These are phyloP conservation scores for Zaprionus lachaisei DNA, from an alignment of 1,140 invertebrate species.

Conservation along the genomic window DNA sequence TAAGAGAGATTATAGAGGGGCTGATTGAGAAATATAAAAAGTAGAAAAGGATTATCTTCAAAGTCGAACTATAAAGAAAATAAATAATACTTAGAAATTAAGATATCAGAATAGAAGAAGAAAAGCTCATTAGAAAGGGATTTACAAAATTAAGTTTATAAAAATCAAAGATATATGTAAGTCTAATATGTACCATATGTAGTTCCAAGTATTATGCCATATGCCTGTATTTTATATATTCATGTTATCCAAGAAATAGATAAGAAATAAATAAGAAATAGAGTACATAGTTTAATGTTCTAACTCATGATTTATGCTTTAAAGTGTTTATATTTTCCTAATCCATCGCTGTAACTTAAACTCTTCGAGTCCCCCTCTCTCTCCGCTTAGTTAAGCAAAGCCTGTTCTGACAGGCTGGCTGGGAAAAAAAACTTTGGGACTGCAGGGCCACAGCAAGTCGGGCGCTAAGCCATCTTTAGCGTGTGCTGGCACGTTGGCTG, in stretches of 20 bases:
- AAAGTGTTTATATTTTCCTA: neutral
- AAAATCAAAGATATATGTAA: neutral
- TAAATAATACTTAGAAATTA: no score
- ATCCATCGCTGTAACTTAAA: neutral
- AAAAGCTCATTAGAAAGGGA: no score
- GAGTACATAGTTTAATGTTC: no score
- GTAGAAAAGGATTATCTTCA: no score
- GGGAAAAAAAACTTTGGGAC: neutral
- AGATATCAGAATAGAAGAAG: no score
- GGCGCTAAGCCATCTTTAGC: constrained; percentile 33
- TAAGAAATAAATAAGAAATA: no score
- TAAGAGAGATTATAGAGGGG: neutral
- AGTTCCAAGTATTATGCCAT: no score
- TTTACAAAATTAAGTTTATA: neutral
- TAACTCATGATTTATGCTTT: no score
- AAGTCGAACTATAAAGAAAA: neutral
- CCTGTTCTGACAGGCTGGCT: neutral
- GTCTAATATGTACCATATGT: no score
- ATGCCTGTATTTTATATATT: no score
- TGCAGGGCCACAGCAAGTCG: constrained; percentile 6
- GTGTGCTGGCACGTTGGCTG: constrained; percentile 19
- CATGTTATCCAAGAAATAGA: no score
- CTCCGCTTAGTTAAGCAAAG: constrained; percentile 6
- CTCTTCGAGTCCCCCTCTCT: neutral
- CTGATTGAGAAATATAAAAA: constrained; percentile 8